Base-by-base conservation (phyloP, 2,888 invertebrate species). In the Criorhina ranunculi region DNA sequence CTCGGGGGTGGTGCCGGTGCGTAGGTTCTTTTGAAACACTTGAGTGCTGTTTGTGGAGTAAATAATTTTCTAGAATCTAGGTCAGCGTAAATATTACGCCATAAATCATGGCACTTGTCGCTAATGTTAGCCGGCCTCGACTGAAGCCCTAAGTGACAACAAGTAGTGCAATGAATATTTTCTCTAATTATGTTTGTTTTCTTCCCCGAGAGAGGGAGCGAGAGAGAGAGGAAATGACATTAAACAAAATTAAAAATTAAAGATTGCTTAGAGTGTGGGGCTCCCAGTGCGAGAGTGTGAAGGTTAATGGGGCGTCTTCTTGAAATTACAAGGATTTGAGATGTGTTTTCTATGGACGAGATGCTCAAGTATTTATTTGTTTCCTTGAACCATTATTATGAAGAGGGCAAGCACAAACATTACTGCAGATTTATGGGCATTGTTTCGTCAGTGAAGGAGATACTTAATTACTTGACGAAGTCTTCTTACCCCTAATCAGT, bases 41-140 rank as follows among this genome's bases (percentile, higher is more conserved):
- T 57, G 31, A 53, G 55, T 70, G 5, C 46, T 49, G 29, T 66
- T 64, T 55, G 44, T 9, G 64, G 35, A 64, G 75, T 75, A 64
- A 75, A 64, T 60, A 72, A 72, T 46, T 31, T 72, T 12, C 11
- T 40, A 35, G 49, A 66, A 79, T 79, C 59, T 79, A 60, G 79
- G 79, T 53, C 73, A 66, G 55, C 49, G 42, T 51, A 57, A 35
- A 59, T 73, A 51, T 66, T 59, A 11, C 11, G 17, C 33, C 51
- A 29, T 35, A 72, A 72, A 59, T 64, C 44, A 72, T 12, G 33
- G 40, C 37, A 44, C 64, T 35, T 11, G 19, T 31, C n/a, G 11
- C 4, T 37, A 37, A 24, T 51, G 53, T 42, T 35, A 44, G 33
- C 24, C 53, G 15, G 53, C 29, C 37, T 33, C 15, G 29, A 29